A percentile compares a stretch with the other conserved stretches of the same genome.
These are phyloP conservation scores for Maniola hyperantus DNA, from an alignment of 2,888 invertebrate genomes.

Conservation along the genomic window DNA sequence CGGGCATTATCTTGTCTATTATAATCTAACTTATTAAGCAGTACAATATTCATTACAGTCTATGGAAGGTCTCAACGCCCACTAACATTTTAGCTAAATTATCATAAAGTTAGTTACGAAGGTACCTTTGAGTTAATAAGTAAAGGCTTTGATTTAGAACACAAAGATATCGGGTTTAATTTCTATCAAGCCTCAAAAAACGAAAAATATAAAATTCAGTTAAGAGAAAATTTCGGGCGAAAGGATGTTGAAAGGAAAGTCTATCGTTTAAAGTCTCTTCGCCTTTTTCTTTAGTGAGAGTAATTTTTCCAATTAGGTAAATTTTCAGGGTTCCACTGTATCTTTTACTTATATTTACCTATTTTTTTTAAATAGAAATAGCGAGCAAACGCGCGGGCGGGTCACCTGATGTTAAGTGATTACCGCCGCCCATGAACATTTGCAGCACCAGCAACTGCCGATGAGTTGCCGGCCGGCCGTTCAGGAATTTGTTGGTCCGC, in stretches of 20 bases:
- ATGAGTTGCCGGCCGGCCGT: too few relatives aligned
- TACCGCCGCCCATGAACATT: too few relatives aligned
- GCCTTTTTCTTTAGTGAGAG: not conserved
- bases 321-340: not conserved
- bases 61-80: not conserved
- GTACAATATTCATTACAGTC: too few relatives aligned
- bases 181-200: not conserved
- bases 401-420: too few relatives aligned
- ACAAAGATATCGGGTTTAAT: slow-evolving; percentile 4
- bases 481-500: too few relatives aligned
- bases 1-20: too few relatives aligned
- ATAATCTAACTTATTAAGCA: too few relatives aligned
- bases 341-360: not conserved
- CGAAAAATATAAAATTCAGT: not conserved
- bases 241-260: not conserved
- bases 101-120: not conserved
- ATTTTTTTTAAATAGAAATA: too few relatives aligned
- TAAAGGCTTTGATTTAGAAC: not conserved
- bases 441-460: too few relatives aligned
- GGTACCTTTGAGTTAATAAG: too few relatives aligned
- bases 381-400: too few relatives aligned
- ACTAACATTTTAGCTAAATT: not conserved
- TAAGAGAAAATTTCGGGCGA: not conserved
- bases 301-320: not conserved
- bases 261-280: not conserved